These are phyloP conservation scores for Glomeris maerens DNA, from an alignment of 1,140 invertebrate species.

Conservation along the genomic window DNA sequence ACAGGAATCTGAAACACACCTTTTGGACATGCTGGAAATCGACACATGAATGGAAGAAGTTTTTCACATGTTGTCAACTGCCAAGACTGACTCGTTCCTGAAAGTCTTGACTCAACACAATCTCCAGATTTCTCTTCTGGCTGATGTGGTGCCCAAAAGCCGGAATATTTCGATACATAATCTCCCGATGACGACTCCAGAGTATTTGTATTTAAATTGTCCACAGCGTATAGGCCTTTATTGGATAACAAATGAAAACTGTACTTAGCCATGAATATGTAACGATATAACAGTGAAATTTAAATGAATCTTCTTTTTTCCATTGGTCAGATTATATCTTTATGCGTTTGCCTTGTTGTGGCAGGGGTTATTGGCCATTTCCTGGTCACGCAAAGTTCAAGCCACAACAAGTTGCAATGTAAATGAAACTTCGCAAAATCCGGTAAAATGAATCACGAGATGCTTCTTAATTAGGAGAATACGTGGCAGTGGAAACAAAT, in stretches of 20 bases:
- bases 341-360: not conserved
- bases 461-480: too few species aligned
- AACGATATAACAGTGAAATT: slow-evolving; percentile 2
- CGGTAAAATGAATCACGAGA: too few species aligned
- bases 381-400: slow-evolving; percentile 12
- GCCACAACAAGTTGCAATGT: too few species aligned
- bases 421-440: too few species aligned
- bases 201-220: slow-evolving; percentile 82
- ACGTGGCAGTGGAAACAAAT: too few species aligned
- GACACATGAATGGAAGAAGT: slow-evolving; percentile 84
- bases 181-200: slow-evolving; percentile 81
- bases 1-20: slow-evolving; percentile 43
- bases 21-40: slow-evolving; percentile 73
- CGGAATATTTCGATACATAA: slow-evolving; percentile 77
- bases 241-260: slow-evolving; percentile 5
- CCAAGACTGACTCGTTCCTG: slow-evolving; percentile 65
- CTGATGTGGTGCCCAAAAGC: slow-evolving; percentile 44
- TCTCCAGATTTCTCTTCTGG: slow-evolving; percentile 70
- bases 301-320: not conserved
- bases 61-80: slow-evolving; percentile 83
- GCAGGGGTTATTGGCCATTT: slow-evolving; percentile 46
- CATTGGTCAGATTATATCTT: not conserved
- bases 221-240: slow-evolving; percentile 67
- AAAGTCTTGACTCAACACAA: slow-evolving; percentile 60
- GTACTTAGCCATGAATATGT: not conserved